phyloP scores from a whole-genome alignment of 1,140 invertebrate genomes.

The Cylas formicarius region DNA sequence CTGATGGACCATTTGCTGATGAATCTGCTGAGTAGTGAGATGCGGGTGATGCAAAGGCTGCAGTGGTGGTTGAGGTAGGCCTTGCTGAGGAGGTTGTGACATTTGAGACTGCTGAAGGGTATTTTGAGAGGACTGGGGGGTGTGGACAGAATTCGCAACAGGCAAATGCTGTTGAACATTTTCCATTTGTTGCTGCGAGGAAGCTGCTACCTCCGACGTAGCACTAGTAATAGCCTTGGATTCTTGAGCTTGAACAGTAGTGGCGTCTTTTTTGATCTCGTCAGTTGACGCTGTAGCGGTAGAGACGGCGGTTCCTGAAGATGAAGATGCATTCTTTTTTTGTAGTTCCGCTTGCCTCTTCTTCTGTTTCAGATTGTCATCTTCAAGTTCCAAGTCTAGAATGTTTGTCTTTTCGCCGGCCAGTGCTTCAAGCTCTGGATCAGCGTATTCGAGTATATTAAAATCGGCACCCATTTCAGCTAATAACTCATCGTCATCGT shows the following conservation, averaged over 20 bases:
- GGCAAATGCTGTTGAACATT: constrained; percentile 5
- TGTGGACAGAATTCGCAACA: constrained; percentile 2
- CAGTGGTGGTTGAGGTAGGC: constrained; percentile 5
- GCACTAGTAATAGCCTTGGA: background rate
- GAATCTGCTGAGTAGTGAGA: constrained; percentile 34
- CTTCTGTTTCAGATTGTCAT: constrained; percentile 54
- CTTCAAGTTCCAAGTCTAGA: constrained; percentile 64
- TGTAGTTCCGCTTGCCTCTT: constrained; percentile 41
- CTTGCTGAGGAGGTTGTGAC: constrained; percentile 22
- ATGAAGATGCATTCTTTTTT: constrained; percentile 9
- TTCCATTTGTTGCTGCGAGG: background rate
- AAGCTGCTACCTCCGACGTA: background rate
- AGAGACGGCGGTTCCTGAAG: constrained; percentile 11
- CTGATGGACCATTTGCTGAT: constrained; percentile 42
- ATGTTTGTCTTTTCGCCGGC: constrained; percentile 68
- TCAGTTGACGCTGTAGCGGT: constrained; percentile 11
- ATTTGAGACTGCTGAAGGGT: background rate
- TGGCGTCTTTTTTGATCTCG: constrained; percentile 16
- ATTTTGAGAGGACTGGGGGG: background rate
- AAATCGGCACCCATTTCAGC: constrained; percentile 90
- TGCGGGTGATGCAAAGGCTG: constrained; percentile 14
- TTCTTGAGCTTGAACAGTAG: background rate
- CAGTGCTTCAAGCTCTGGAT: constrained; percentile 83
- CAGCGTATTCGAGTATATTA: constrained; percentile 92
- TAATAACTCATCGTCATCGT: constrained; percentile 83